phyloP scores from a whole-genome alignment of 2,113 vertebrate genomes.

The Odontesthes bonariensis region DNA sequence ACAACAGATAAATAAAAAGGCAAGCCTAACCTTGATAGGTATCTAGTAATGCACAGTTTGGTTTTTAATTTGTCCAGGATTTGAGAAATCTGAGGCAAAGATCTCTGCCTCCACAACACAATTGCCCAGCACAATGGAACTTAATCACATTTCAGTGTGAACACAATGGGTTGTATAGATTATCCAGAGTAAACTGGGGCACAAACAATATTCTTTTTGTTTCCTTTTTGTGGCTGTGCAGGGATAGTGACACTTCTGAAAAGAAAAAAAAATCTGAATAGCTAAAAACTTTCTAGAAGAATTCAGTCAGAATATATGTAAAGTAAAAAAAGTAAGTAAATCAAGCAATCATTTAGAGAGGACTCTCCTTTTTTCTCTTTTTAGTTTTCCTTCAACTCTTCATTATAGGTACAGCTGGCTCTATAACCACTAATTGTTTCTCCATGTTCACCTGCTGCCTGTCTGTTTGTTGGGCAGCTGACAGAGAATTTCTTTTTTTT shows the following conservation, averaged over 20 bases:
- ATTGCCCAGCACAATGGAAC: not conserved
- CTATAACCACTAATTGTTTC: not conserved
- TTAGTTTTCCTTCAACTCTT: too few species aligned
- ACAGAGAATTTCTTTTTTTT: not conserved
- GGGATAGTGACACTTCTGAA: too few species aligned
- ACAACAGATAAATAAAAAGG: not conserved
- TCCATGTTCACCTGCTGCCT: not conserved
- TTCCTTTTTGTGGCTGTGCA: not conserved
- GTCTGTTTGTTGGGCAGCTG: not conserved
- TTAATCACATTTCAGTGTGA: not conserved
- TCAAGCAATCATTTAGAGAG: too few species aligned
- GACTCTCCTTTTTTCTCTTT: too few species aligned
- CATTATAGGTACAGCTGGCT: not conserved
- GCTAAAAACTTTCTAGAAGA: not conserved
- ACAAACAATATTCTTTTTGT: not conserved
- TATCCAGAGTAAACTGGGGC: not conserved
- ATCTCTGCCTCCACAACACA: slow-evolving; percentile 5
- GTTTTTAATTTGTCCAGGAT: not conserved
- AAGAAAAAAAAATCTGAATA: not conserved
- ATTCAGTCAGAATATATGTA: not conserved
- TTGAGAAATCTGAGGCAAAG: not conserved
- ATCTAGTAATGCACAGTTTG: slow-evolving; percentile 5
- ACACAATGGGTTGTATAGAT: not conserved
- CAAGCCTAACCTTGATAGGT: not conserved
- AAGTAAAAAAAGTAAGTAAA: not conserved